Conservation (phyloP, 2,113 vertebrate species). For the Festucalex cinctus region DNA sequence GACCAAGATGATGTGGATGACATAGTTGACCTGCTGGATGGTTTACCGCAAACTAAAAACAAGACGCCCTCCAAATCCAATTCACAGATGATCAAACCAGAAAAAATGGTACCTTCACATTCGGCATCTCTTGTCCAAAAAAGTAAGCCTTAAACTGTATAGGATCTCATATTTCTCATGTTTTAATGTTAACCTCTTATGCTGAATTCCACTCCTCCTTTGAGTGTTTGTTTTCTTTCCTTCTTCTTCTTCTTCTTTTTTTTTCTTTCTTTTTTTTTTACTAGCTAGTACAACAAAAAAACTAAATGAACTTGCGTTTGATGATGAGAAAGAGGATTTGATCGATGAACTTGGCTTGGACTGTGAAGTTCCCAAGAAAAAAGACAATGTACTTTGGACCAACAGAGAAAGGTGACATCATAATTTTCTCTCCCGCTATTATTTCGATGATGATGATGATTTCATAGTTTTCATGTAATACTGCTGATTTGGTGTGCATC, state of each 20-base stretch:
- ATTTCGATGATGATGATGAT: not conserved
- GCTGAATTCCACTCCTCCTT: not conserved
- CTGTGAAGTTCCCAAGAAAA: constrained; percentile 49
- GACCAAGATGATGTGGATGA: not conserved
- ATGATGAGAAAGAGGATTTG: constrained; percentile 78
- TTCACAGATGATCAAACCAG: constrained; percentile 31
- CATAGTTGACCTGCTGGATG: constrained; percentile 67
- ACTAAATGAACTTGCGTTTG: constrained; percentile 70
- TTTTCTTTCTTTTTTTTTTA: constrained; percentile 19
- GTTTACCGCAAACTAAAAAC: constrained; percentile 62
- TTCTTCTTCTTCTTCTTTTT: constrained; percentile 17
- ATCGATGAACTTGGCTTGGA: constrained; percentile 81
- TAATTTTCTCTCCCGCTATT: not conserved
- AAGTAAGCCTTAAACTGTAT: constrained; percentile 43
- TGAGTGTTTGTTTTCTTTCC: not conserved
- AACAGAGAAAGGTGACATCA: constrained; percentile 58
- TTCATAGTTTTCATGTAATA: constrained; percentile 31
- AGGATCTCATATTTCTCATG: not conserved
- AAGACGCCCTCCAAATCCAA: constrained; percentile 30
- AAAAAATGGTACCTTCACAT: constrained; percentile 25
- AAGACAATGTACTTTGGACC: constrained; percentile 33
- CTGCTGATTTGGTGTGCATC: constrained; percentile 20
- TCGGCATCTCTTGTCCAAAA: constrained; percentile 36
- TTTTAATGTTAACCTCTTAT: not conserved
- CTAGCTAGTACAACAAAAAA: constrained; percentile 50